phyloP scores from a whole-genome alignment of 2,113 vertebrate species.

The Isichthys henryi region DNA sequence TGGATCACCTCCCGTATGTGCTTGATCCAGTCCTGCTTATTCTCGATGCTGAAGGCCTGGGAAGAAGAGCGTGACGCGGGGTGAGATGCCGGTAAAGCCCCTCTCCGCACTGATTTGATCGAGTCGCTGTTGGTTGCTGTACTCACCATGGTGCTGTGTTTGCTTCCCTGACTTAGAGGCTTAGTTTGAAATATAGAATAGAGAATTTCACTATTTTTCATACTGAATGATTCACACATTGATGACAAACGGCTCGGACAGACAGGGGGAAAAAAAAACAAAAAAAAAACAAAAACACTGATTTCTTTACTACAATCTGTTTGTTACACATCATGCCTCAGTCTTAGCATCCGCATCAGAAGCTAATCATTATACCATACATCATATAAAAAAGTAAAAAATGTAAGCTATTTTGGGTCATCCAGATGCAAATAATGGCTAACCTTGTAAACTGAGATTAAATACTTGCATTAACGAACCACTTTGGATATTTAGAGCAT shows the following conservation, averaged over 20 bases:
- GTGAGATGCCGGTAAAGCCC: constrained; percentile 9
- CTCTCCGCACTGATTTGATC: constrained; percentile 41
- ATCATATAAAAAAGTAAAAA: neutral
- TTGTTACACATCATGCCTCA: constrained; percentile 24
- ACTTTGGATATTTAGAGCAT: neutral
- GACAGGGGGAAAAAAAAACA: constrained; percentile 15
- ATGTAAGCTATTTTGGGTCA: neutral
- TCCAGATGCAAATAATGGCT: neutral
- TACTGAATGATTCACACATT: constrained; percentile 36
- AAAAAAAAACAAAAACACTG: constrained; percentile 41
- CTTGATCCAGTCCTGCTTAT: constrained; percentile 99
- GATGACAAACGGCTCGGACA: constrained; percentile 45
- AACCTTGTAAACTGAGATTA: neutral
- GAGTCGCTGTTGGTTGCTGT: constrained; percentile 52
- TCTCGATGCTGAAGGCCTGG: constrained; percentile 95
- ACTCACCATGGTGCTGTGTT: constrained; percentile 75
- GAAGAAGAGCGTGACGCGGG: neutral
- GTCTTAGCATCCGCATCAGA: neutral
- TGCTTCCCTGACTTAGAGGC: constrained; percentile 73
- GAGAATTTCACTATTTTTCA: constrained; percentile 63
- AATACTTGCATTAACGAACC: neutral
- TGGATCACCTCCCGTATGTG: constrained; percentile 98
- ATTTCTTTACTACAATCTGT: constrained; percentile 38
- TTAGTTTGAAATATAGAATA: constrained; percentile 71
- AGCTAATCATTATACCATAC: neutral